Conservation (phyloP, 2,888 invertebrate species). For the Eristalis tenax region DNA sequence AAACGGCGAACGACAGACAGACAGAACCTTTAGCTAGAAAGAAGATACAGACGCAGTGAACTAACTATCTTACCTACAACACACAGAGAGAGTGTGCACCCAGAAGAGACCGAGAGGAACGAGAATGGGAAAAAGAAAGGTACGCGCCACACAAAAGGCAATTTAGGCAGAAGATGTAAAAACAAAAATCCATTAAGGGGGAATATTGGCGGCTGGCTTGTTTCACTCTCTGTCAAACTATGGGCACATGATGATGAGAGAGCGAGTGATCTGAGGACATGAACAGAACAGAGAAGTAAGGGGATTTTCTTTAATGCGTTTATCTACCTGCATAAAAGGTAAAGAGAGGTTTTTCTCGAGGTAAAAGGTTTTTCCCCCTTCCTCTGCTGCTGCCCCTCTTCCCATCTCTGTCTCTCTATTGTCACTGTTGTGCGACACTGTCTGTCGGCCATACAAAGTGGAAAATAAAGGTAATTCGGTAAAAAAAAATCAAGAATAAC, state of each 20-base stretch:
- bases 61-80: not conserved
- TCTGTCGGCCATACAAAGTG: conserved; percentile 17
- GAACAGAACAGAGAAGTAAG: conserved; percentile 20
- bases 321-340: conserved; percentile 69
- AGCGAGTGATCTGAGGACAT: not conserved
- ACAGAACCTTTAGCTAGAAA: conserved; percentile 29
- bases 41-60: not conserved
- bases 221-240: conserved; percentile 22
- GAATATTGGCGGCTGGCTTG: conserved; percentile 62
- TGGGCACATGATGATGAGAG: not conserved
- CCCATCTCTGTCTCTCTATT: not conserved
- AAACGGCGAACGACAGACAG: conserved; percentile 4
- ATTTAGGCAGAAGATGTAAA: conserved; percentile 71
- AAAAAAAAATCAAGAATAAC: not conserved
- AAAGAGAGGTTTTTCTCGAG: conserved; percentile 22
- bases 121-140: conserved; percentile 22
- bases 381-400: too few relatives aligned
- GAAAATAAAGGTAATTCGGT: conserved; percentile 45
- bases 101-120: not conserved
- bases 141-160: conserved; percentile 64
- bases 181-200: conserved; percentile 70
- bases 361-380: conserved; percentile 54
- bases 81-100: not conserved
- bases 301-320: conserved; percentile 69
- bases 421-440: not conserved